phyloP scores from a whole-genome alignment of 2,797 vertebrate species.

The Hozukius guyotensis region DNA sequence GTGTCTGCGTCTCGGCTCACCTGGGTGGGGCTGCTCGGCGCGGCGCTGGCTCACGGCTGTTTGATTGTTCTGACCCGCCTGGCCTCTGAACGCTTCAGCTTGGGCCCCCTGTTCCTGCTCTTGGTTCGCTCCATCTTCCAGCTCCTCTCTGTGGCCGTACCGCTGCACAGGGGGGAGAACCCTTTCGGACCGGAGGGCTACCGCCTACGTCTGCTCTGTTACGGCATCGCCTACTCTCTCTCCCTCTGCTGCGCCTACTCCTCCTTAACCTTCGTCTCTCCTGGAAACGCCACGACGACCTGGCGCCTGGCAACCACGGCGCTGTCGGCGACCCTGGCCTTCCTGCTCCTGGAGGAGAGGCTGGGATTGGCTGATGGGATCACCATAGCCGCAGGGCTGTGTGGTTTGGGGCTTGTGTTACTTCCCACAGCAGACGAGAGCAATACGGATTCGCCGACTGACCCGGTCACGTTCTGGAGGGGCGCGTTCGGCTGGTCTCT shows the following conservation, averaged over 20 bases:
- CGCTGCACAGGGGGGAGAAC: constrained; percentile 90
- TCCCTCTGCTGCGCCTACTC: constrained; percentile 97
- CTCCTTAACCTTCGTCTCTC: constrained; percentile 92
- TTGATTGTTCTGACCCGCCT: constrained; percentile 92
- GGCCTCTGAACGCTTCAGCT: constrained; percentile 90
- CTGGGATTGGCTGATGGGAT: constrained; percentile 87
- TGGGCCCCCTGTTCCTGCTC: constrained; percentile 93
- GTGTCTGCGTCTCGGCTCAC: constrained; percentile 89
- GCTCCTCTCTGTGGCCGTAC: constrained; percentile 87
- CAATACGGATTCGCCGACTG: constrained; percentile 77
- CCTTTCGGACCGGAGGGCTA: constrained; percentile 93
- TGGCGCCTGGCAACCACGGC: constrained; percentile 95
- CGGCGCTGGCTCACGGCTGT: constrained; percentile 92
- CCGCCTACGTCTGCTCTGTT: constrained; percentile 91
- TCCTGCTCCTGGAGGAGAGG: constrained; percentile 94
- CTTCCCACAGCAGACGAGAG: constrained; percentile 81
- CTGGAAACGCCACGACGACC: constrained; percentile 91
- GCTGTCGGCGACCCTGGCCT: constrained; percentile 92
- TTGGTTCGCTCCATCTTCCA: constrained; percentile 93
- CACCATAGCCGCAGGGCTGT: constrained; percentile 88
- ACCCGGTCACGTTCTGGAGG: constrained; percentile 90
- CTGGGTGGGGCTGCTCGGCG: constrained; percentile 91
- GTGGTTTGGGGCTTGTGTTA: constrained; percentile 92
- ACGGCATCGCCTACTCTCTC: constrained; percentile 93
- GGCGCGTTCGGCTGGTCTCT: constrained; percentile 96